phyloP scores from a whole-genome alignment of 2,797 vertebrate species.

The Poecilia wingei region DNA sequence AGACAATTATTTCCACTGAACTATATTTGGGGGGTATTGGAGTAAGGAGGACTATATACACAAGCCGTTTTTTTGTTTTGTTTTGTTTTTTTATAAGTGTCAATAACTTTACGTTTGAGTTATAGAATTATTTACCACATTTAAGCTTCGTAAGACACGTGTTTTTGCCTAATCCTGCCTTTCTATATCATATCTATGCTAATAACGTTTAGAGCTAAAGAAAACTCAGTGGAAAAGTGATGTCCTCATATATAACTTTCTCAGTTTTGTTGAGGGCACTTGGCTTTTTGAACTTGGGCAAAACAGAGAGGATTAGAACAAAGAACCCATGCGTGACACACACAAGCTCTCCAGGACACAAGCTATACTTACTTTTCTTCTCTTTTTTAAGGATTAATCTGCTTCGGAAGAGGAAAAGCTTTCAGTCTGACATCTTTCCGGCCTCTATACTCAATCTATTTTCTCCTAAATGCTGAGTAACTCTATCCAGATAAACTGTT shows the following conservation, averaged over 20 bases:
- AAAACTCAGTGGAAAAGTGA: background rate
- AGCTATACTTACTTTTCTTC: slow-evolving; percentile 57
- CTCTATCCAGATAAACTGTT: slow-evolving; percentile 64
- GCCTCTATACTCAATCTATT: slow-evolving; percentile 45
- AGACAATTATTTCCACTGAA: background rate
- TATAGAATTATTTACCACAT: background rate
- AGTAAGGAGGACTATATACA: background rate
- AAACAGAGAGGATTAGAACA: slow-evolving; percentile 41
- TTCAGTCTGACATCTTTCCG: slow-evolving; percentile 46
- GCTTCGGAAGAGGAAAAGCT: background rate
- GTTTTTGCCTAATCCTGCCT: background rate
- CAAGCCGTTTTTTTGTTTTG: background rate
- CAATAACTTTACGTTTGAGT: background rate
- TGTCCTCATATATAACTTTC: background rate
- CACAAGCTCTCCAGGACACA: background rate
- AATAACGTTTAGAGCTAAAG: background rate
- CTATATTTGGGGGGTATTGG: background rate
- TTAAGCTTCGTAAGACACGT: background rate
- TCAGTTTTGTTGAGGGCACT: slow-evolving; percentile 38
- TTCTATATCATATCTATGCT: background rate
- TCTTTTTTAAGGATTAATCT: slow-evolving; percentile 18
- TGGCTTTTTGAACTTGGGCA: slow-evolving; percentile 24
- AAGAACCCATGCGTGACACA: slow-evolving; percentile 28
- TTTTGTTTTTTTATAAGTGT: too few species aligned
- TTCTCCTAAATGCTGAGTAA: slow-evolving; percentile 70